Conservation (phyloP, 23 tunicate species). For the Trididemnum miniatum region DNA sequence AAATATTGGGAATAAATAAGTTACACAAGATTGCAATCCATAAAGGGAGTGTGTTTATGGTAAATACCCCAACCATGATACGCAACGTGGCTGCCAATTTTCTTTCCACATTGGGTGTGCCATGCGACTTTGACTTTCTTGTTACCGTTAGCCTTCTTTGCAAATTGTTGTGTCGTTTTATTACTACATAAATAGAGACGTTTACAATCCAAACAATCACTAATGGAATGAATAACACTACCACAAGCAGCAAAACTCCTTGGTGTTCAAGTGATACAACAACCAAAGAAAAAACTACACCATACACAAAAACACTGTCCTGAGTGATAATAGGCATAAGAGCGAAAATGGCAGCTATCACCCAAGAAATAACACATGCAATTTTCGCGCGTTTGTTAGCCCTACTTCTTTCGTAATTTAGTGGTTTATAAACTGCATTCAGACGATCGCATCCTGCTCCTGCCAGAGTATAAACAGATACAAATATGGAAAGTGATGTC, state of each 20-base stretch:
- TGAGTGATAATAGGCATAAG: slow-evolving; percentile 32
- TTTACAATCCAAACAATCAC: slow-evolving; percentile 53
- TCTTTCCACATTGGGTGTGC: slow-evolving; percentile 25
- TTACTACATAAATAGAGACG: slow-evolving; percentile 38
- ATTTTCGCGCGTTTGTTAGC: slow-evolving; percentile 48
- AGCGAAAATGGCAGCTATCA: slow-evolving; percentile 30
- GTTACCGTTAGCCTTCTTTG: slow-evolving; percentile 23
- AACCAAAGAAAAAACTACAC: neutral
- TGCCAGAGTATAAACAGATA: slow-evolving; percentile 65
- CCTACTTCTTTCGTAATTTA: slow-evolving; percentile 46
- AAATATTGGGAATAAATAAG: slow-evolving; percentile 16
- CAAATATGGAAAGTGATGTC: slow-evolving; percentile 54
- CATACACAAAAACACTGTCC: neutral
- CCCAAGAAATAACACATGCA: slow-evolving; percentile 40
- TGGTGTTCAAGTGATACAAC: neutral
- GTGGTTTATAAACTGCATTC: slow-evolving; percentile 55
- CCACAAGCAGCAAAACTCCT: slow-evolving; percentile 28
- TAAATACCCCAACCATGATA: slow-evolving; percentile 62
- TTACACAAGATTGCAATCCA: slow-evolving; percentile 27
- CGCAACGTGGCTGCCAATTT: slow-evolving; percentile 49
- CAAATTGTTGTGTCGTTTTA: slow-evolving; percentile 29
- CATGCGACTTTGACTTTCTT: neutral
- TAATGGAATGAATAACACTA: slow-evolving; percentile 53
- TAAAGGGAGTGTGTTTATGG: slow-evolving; percentile 45
- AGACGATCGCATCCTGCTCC: slow-evolving; percentile 77